Percentiles rank a stretch among this genome's conserved stretches.
These are phyloP conservation scores for Onychomys torridus DNA, from an alignment of 2,797 vertebrate genomes.

Conservation along the genomic window DNA sequence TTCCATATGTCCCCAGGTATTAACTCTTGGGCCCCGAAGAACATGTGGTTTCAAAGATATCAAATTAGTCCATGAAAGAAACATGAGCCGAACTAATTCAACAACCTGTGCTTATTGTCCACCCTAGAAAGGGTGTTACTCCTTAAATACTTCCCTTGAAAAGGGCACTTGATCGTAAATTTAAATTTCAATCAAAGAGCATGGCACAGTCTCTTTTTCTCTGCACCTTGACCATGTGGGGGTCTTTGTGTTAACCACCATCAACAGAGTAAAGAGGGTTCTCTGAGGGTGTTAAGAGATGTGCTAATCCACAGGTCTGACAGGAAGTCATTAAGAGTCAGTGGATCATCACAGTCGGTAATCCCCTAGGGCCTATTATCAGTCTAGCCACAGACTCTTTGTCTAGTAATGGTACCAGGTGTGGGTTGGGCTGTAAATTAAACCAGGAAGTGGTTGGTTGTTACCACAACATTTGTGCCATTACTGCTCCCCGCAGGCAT, in stretches of 20 bases:
- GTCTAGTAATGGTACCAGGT: background rate
- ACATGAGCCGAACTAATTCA: background rate
- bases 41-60: background rate
- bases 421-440: background rate
- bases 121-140: background rate
- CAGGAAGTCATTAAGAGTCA: background rate
- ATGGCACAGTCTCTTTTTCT: background rate
- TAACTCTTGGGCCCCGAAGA: background rate
- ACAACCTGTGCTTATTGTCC: background rate
- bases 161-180: constrained; percentile 17
- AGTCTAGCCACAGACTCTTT: no score
- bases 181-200: constrained; percentile 45
- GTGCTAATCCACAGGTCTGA: background rate
- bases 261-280: background rate
- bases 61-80: background rate
- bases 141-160: background rate
- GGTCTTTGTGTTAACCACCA: background rate
- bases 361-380: background rate
- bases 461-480: background rate
- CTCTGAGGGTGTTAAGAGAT: background rate
- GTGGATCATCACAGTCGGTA: background rate
- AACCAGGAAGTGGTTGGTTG: background rate
- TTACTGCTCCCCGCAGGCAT: no score
- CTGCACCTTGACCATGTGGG: background rate
- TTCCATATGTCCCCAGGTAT: background rate